A percentile compares a stretch with the other conserved stretches of the same genome.
These are phyloP conservation scores for Alectura lathami DNA, from an alignment of 2,113 vertebrate species.

Conservation along the genomic window DNA sequence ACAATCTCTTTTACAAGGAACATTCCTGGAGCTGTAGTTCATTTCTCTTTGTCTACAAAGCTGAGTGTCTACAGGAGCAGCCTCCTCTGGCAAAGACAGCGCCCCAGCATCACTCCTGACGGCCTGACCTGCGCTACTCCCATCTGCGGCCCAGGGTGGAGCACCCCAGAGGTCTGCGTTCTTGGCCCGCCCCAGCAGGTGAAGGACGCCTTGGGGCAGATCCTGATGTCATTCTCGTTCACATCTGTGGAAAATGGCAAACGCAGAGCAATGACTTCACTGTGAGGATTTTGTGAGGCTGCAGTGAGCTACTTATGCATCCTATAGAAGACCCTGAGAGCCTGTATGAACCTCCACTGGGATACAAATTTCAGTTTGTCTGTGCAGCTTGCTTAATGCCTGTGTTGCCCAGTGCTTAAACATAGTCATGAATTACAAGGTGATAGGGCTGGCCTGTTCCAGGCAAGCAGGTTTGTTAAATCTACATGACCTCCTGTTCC, in stretches of 20 bases:
- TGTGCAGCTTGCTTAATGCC: background rate
- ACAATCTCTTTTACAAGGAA: background rate
- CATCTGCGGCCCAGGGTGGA: accelerated
- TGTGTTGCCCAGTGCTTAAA: background rate
- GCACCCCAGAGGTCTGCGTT: background rate
- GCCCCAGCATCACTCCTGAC: background rate
- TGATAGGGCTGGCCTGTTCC: background rate
- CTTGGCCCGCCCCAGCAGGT: accelerated
- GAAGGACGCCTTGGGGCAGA: background rate
- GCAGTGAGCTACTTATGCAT: background rate
- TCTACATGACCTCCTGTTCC: background rate
- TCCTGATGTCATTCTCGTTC: background rate
- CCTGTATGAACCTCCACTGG: accelerated
- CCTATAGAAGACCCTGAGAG: background rate
- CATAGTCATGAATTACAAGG: background rate
- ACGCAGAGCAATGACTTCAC: background rate
- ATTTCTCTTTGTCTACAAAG: background rate
- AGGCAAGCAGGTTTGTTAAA: background rate
- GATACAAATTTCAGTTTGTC: background rate
- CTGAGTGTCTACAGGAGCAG: background rate
- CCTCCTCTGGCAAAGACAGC: background rate
- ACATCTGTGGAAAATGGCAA: background rate
- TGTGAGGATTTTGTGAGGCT: background rate
- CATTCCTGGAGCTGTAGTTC: background rate
- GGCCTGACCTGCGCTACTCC: background rate